phyloP scores from a whole-genome alignment of 1,140 invertebrate species.

The Pogonus chalceus region DNA sequence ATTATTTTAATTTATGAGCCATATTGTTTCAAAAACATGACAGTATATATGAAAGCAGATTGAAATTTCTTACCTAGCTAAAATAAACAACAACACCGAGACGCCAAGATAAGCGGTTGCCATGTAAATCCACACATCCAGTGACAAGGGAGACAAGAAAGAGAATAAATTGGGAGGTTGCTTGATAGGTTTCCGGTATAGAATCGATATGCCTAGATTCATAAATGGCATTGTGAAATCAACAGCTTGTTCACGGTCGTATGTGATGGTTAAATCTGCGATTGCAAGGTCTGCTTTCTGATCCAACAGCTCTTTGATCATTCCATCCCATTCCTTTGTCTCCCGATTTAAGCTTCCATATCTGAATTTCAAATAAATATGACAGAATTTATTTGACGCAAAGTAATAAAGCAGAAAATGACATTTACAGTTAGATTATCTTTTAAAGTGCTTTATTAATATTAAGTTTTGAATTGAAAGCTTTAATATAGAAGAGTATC shows the following conservation, averaged over 20 bases:
- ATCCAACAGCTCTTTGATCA: conserved; percentile 84
- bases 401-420: background rate
- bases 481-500: too few relatives aligned
- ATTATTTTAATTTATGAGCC: too few relatives aligned
- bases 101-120: conserved; percentile 87
- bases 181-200: conserved; percentile 85
- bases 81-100: conserved; percentile 82
- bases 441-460: too few relatives aligned
- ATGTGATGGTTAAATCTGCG: conserved; percentile 88
- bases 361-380: too few relatives aligned
- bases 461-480: too few relatives aligned
- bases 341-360: conserved; percentile 31
- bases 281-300: conserved; percentile 86
- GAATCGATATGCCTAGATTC: conserved; percentile 87
- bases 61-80: conserved; percentile 62
- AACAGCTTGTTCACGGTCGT: conserved; percentile 78
- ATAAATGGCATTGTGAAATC: conserved; percentile 95
- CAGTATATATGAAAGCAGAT: too few relatives aligned
- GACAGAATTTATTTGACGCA: too few relatives aligned
- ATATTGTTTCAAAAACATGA: too few relatives aligned
- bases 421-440: too few relatives aligned
- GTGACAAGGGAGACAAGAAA: conserved; percentile 84
- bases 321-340: conserved; percentile 81
- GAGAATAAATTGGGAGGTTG: conserved; percentile 87
- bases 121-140: conserved; percentile 96